Evolutionary conservation across 2,888 invertebrate species (phyloP), one percentile per base, ranked within the genome.

Genomic region (Notocelia uddmanniana): DNA sequence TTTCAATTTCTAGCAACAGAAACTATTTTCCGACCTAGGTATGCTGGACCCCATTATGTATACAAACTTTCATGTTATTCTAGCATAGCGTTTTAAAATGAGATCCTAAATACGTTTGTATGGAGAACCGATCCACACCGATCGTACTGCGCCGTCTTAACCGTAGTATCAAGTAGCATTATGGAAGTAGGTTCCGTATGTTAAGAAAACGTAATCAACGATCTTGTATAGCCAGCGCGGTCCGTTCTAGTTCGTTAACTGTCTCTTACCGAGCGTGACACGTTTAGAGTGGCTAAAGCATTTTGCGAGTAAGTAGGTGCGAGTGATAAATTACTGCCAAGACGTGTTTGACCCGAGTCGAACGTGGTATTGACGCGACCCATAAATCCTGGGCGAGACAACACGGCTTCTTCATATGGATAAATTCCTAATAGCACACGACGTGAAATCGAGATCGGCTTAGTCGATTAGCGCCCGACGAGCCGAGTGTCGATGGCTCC

Each of bases 241-340:
- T 70, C 52, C 66, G 59, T 71, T 66, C 70, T 66, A 67, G 59
- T 67, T 60, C 66, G 45, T 60, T 66, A 60, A 55, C 59, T 55
- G 71, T 67, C 59, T 60, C 66, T 60, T 71, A 71, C 60, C 52
- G 71, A 67, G 59, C 66, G 71, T 67, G 59, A 31, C 54, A 60
- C 66, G 66, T 23, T 66, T 67, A 71, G 71, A 60, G 66, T 71
- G 54, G 66, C 66, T 66, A 71, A 66, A 71, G 59, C 52, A 66
- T 60, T 66, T 71, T 68, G 68, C 64, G 64, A 50, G 69, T 23
- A 64, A n/a, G n/a, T n/a, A n/a, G n/a, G 37, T 67, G 45, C 52
- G 45, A 66, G 66, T 71, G 71, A 71, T 71, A 71, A 66, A 71
- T 71, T 71, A 67, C 70, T 60, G 34, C 57, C 48, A 50, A 58